phyloP scores from a whole-genome alignment of 2,888 invertebrate genomes.

The Phyto melanocephala region DNA sequence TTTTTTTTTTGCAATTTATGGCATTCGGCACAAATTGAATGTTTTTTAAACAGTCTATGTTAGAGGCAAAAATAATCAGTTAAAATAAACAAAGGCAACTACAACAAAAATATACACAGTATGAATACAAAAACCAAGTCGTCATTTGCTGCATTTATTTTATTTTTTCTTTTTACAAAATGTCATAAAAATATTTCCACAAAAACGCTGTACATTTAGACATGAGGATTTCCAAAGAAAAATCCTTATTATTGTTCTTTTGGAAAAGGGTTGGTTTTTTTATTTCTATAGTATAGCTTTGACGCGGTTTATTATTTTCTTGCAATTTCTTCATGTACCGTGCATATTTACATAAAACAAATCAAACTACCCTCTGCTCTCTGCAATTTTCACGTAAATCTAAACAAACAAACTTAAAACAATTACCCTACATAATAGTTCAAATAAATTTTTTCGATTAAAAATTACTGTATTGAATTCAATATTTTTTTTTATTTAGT shows the following conservation, averaged over 20 bases:
- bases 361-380: conserved; percentile 23
- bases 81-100: conserved; percentile 18
- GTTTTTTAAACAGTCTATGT: conserved; percentile 50
- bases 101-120: background rate
- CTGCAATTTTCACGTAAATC: background rate
- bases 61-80: conserved; percentile 29
- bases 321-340: background rate
- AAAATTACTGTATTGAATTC: background rate
- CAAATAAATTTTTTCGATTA: background rate
- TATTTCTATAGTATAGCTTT: conserved; percentile 41
- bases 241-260: conserved; percentile 34
- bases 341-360: background rate
- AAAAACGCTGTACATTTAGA: background rate
- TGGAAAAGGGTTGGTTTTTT: conserved; percentile 53
- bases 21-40: conserved; percentile 49
- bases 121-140: background rate
- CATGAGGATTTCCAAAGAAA: conserved; percentile 4
- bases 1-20: conserved; percentile 57
- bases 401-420: background rate
- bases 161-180: conserved; percentile 23
- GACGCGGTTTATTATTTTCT: conserved; percentile 15
- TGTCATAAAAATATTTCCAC: conserved; percentile 28
- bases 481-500: background rate
- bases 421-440: too few relatives aligned
- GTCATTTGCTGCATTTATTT: background rate